A percentile compares a stretch with the other conserved stretches of the same genome.
These are phyloP conservation scores for Colinus virginianus DNA, from an alignment of 2,113 vertebrate species.

Conservation along the genomic window DNA sequence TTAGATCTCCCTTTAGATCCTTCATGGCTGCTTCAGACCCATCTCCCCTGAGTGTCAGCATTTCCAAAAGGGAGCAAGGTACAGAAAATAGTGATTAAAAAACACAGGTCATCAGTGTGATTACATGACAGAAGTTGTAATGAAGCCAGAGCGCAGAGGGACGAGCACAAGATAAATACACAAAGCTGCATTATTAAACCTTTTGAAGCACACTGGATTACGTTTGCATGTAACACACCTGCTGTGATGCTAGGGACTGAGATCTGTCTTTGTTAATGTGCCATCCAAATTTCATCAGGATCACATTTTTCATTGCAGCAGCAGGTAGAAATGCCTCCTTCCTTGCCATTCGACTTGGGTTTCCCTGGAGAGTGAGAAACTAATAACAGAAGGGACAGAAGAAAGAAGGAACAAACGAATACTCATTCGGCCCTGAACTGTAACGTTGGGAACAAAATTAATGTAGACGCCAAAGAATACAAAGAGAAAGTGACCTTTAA, in stretches of 20 bases:
- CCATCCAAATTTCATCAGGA: slow-evolving; percentile 15
- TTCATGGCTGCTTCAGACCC: neutral
- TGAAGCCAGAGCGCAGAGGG: neutral
- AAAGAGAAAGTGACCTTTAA: neutral
- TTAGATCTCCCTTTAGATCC: no score
- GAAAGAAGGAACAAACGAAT: neutral
- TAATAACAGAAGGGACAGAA: slow-evolving; percentile 24
- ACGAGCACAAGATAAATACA: neutral
- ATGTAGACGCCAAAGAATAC: neutral
- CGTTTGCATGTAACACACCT: slow-evolving; percentile 24
- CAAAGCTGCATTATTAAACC: neutral
- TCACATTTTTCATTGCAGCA: slow-evolving; percentile 55
- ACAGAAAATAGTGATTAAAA: neutral
- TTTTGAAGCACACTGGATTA: slow-evolving; percentile 31
- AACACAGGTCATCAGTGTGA: neutral
- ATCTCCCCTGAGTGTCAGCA: neutral
- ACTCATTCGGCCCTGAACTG: neutral
- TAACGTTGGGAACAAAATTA: neutral
- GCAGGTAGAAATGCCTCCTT: neutral
- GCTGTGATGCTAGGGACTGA: slow-evolving; percentile 19
- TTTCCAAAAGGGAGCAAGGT: neutral
- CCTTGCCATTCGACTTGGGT: neutral
- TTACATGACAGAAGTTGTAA: neutral
- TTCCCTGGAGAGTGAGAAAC: neutral
- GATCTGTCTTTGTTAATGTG: slow-evolving; percentile 37